These are phyloP conservation scores for Desmophyllum pertusum DNA, from an alignment of 92 coral and sea anemone genomes.

Conservation along the genomic window DNA sequence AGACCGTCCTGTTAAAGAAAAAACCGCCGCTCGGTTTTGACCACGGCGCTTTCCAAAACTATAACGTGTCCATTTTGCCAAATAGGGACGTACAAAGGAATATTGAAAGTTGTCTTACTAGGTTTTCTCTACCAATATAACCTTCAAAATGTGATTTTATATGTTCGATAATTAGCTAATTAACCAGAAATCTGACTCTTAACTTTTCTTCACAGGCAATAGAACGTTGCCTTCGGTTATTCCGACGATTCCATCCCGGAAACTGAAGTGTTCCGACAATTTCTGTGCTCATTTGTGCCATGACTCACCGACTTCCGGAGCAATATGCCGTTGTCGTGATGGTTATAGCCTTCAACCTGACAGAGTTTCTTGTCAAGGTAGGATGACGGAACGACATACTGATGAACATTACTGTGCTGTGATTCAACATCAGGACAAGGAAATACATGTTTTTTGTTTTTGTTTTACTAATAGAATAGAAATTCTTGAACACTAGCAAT, in stretches of 20 bases:
- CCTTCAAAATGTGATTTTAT: too few species aligned
- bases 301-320: slow-evolving; percentile 50
- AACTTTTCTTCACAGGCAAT: neutral
- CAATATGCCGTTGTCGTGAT: slow-evolving; percentile 60
- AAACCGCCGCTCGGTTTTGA: too few species aligned
- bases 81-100: too few species aligned
- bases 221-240: neutral
- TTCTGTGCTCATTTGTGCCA: slow-evolving; percentile 71
- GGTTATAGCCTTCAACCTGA: slow-evolving; percentile 59
- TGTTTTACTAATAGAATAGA: too few species aligned
- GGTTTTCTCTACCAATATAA: neutral
- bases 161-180: neutral
- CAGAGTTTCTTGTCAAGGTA: slow-evolving; percentile 66
- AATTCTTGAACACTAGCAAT: too few species aligned
- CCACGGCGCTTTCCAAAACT: too few species aligned
- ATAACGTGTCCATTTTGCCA: too few species aligned
- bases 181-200: neutral
- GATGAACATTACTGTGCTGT: too few species aligned
- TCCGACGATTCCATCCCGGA: slow-evolving; percentile 29
- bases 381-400: too few species aligned
- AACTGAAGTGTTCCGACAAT: slow-evolving; percentile 44
- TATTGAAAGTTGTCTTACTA: neutral
- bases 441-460: too few species aligned
- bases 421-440: too few species aligned
- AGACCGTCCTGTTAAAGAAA: too few species aligned